Percentiles rank a stretch among this genome's conserved stretches.
Evolutionary conservation across 1,140 invertebrate genomes (phyloP).

Genomic region (Pseudachorutes palmiensis): DNA sequence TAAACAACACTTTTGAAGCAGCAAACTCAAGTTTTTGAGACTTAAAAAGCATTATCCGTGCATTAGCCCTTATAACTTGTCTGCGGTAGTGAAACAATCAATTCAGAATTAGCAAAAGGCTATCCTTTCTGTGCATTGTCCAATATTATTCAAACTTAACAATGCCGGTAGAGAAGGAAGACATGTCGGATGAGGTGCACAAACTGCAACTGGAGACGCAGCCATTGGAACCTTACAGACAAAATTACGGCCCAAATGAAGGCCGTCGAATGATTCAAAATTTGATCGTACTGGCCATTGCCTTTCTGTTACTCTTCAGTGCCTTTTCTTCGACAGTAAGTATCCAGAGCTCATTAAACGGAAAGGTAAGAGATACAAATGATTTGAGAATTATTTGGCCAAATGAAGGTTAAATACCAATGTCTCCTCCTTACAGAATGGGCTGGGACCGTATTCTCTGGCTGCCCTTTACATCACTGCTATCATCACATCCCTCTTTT

Average conservation of each 20-base stretch:
- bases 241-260: not conserved
- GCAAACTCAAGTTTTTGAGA: too few relatives aligned
- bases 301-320: conserved; percentile 4
- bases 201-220: not conserved
- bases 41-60: too few relatives aligned
- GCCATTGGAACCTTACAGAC: not conserved
- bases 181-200: not conserved
- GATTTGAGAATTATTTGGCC: too few relatives aligned
- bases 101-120: too few relatives aligned
- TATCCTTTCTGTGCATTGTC: too few relatives aligned
- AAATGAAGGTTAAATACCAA: not conserved
- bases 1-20: too few relatives aligned
- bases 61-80: too few relatives aligned
- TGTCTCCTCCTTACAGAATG: not conserved
- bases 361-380: not conserved
- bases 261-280: conserved; percentile 1
- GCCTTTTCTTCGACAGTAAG: not conserved
- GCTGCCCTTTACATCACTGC: not conserved
- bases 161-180: too few relatives aligned
- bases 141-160: too few relatives aligned
- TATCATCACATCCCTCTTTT: not conserved
- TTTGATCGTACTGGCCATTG: not conserved
- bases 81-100: too few relatives aligned
- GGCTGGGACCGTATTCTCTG: not conserved
- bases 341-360: conserved; percentile 12